These are phyloP conservation scores for Drosophila baimaii DNA, from an alignment of 1,140 invertebrate species.

Conservation along the genomic window DNA sequence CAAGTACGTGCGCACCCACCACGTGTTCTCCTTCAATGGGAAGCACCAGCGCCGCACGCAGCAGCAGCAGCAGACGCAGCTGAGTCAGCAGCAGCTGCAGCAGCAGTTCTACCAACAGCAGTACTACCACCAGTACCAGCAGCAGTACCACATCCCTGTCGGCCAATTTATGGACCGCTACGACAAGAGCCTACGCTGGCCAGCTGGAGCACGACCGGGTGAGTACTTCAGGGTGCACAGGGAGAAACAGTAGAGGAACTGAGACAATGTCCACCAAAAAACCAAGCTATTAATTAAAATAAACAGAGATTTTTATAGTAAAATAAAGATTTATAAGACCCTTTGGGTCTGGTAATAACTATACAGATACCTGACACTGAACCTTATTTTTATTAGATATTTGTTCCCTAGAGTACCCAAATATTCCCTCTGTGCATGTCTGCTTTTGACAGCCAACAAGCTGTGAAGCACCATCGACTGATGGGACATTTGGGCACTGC, in stretches of 20 bases:
- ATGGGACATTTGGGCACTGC: conserved; percentile 20
- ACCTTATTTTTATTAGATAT: no score
- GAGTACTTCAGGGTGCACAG: conserved; percentile 23
- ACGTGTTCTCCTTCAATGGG: conserved; percentile 75
- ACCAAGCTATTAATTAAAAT: no score
- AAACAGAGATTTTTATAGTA: no score
- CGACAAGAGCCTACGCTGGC: conserved; percentile 80
- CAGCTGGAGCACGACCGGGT: conserved; percentile 68
- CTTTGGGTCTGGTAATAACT: background rate
- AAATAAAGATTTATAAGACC: background rate
- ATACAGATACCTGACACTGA: no score
- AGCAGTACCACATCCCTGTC: conserved; percentile 74
- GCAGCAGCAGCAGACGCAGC: conserved; percentile 73
- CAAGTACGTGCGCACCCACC: conserved; percentile 80
- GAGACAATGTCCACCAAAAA: no score
- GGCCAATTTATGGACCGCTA: conserved; percentile 76
- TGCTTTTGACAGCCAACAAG: conserved; percentile 20
- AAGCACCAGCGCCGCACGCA: conserved; percentile 77
- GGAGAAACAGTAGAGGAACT: no score
- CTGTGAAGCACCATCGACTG: conserved; percentile 24
- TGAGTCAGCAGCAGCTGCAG: conserved; percentile 72
- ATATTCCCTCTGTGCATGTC: background rate
- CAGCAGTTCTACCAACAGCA: conserved; percentile 70
- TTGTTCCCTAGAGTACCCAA: background rate
- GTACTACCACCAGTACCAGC: conserved; percentile 72